These are phyloP conservation scores for Cassiopea andromeda DNA, from an alignment of 30 jellyfish, hydroid and myxozoan genomes.

Conservation along the genomic window DNA sequence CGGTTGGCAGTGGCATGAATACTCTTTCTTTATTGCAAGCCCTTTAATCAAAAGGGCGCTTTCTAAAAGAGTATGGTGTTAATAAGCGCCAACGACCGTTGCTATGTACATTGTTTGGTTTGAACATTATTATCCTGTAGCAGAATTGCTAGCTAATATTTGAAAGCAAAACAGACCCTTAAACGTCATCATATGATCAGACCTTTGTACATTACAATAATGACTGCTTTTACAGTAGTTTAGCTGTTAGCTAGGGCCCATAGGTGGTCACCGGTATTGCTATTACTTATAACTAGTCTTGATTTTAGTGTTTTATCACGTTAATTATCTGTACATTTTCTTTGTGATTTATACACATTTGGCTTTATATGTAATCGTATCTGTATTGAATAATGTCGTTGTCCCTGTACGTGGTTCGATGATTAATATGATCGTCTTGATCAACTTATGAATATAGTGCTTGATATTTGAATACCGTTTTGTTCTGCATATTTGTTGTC, in stretches of 20 bases:
- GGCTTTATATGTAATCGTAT: neutral
- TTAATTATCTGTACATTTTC: slow-evolving; percentile 8
- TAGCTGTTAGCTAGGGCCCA: neutral
- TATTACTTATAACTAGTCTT: neutral
- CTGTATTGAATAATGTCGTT: neutral
- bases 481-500: slow-evolving; percentile 28
- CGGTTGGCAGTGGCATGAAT: too few relatives aligned
- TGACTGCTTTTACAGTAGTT: neutral
- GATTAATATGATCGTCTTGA: slow-evolving; percentile 53
- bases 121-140: too few relatives aligned
- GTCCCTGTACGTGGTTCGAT: slow-evolving; percentile 42
- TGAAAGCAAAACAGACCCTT: neutral
- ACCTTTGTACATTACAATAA: slow-evolving; percentile 41
- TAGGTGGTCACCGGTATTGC: neutral
- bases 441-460: slow-evolving; percentile 54
- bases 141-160: too few relatives aligned
- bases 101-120: too few relatives aligned
- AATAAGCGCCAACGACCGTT: too few relatives aligned
- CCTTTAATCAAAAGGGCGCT: too few relatives aligned
- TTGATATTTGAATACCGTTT: slow-evolving; percentile 55
- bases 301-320: neutral
- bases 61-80: too few relatives aligned
- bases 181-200: slow-evolving; percentile 14
- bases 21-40: too few relatives aligned
- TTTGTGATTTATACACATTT: neutral